These are phyloP conservation scores for Leucophenga maculata DNA, from an alignment of 2,888 invertebrate species.

Conservation along the genomic window DNA sequence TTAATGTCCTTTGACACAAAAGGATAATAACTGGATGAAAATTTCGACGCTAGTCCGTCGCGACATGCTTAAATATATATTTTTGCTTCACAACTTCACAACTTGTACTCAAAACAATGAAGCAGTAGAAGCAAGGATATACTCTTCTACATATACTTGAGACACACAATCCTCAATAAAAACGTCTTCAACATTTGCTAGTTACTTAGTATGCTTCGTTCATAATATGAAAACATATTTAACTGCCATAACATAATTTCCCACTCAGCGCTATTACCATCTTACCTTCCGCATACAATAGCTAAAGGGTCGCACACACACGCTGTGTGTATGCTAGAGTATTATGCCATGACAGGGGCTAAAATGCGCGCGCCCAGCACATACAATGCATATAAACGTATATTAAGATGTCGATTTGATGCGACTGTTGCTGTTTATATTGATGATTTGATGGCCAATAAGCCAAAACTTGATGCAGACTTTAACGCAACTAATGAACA, in stretches of 20 bases:
- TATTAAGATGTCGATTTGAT: constrained; percentile 61
- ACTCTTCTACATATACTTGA: too few relatives aligned
- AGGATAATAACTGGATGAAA: background rate
- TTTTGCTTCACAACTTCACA: too few relatives aligned
- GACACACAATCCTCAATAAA: too few relatives aligned
- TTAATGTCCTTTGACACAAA: background rate
- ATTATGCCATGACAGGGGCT: constrained; percentile 56
- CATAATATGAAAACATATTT: constrained; percentile 22
- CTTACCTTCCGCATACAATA: background rate
- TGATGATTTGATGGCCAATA: constrained; percentile 53
- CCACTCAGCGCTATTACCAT: background rate
- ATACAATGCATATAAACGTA: background rate
- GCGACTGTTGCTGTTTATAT: constrained; percentile 52
- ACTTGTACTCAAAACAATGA: too few relatives aligned
- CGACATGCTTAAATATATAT: too few relatives aligned
- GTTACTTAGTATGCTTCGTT: constrained; percentile 17
- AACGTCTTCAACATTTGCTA: background rate
- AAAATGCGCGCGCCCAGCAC: constrained; percentile 52
- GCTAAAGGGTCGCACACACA: too few relatives aligned
- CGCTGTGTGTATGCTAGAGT: too few relatives aligned
- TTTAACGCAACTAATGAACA: constrained; percentile 55
- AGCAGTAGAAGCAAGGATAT: too few relatives aligned
- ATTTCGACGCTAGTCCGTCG: background rate
- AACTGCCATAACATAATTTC: constrained; percentile 26
- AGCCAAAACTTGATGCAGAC: constrained; percentile 38